Percentiles rank a stretch among this genome's conserved stretches.
phyloP scores from a whole-genome alignment of 2,888 invertebrate genomes.

The Loripinus fragilis region DNA sequence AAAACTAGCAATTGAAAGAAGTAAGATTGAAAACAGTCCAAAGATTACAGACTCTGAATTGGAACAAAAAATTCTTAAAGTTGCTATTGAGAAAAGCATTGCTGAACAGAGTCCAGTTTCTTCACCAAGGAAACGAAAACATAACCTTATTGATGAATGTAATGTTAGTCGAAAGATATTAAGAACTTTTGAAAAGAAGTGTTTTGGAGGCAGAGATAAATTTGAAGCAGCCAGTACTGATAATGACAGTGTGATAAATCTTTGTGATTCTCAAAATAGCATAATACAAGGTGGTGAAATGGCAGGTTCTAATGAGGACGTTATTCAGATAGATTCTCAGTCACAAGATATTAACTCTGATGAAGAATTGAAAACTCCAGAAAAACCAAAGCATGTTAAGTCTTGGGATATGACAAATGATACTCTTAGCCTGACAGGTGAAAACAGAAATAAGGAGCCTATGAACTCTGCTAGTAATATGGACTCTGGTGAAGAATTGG shows the following conservation, averaged over 20 bases:
- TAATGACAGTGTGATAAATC: not conserved
- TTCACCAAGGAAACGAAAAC: not conserved
- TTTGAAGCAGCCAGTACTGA: not conserved
- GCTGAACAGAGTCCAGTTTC: constrained; percentile 10
- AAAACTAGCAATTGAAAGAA: constrained; percentile 9
- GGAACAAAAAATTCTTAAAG: constrained; percentile 23
- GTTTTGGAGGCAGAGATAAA: not conserved
- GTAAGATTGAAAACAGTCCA: constrained; percentile 2
- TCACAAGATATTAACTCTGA: constrained; percentile 27
- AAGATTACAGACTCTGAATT: constrained; percentile 3
- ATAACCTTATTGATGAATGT: not conserved
- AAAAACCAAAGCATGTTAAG: too few species aligned
- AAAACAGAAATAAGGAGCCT: not conserved
- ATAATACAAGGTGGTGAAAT: not conserved
- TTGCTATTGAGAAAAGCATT: constrained; percentile 38
- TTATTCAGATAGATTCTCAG: constrained; percentile 46
- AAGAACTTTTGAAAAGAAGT: not conserved
- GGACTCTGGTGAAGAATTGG: too few species aligned
- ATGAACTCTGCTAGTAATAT: too few species aligned
- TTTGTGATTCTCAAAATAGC: not conserved
- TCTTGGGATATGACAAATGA: too few species aligned
- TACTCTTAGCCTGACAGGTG: too few species aligned
- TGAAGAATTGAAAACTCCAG: not conserved
- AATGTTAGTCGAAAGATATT: not conserved
- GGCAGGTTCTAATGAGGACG: constrained; percentile 1